These are phyloP conservation scores for Drosophila putrida DNA, from an alignment of 2,888 invertebrate species.

Conservation along the genomic window DNA sequence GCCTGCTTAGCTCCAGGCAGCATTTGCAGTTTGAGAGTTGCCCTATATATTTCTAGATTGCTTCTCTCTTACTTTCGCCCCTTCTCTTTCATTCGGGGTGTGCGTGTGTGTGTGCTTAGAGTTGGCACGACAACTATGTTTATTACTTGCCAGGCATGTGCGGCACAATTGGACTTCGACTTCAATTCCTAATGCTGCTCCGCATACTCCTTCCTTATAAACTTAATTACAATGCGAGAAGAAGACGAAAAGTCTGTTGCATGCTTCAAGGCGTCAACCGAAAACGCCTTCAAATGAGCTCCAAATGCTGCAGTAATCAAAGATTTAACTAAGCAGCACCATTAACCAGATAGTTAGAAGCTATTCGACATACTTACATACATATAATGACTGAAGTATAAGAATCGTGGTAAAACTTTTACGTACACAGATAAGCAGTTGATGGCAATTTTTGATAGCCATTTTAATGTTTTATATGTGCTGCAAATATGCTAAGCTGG, in stretches of 20 bases:
- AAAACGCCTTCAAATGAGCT: conserved; percentile 23
- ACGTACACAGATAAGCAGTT: conserved; percentile 3
- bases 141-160: conserved; percentile 64
- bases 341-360: conserved; percentile 59
- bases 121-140: conserved; percentile 76
- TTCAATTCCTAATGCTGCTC: conserved; percentile 24
- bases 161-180: conserved; percentile 52
- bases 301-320: conserved; percentile 44
- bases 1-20: conserved; percentile 58
- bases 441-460: conserved; percentile 5
- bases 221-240: conserved; percentile 67
- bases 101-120: conserved; percentile 19
- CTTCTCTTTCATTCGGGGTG: background rate
- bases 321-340: conserved; percentile 49
- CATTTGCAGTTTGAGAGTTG: conserved; percentile 36
- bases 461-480: conserved; percentile 3
- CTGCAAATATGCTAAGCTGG: background rate
- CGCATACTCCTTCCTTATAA: conserved; percentile 55
- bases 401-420: conserved; percentile 4
- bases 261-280: conserved; percentile 44
- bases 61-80: background rate
- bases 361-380: conserved; percentile 24
- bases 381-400: background rate
- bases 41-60: conserved; percentile 23
- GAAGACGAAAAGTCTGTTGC: conserved; percentile 28